phyloP scores from a whole-genome alignment of 1,140 invertebrate genomes.

The Bombyx mori region ASM3026992v2 NC_085116.1:3884001-3884500 shows the following conservation, averaged over 20 bases:
- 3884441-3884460: too few species aligned
- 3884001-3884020: conserved; percentile 63
- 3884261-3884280: conserved; percentile 62
- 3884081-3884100: too few species aligned
- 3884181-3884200: conserved; percentile 62
- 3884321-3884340: too few species aligned
- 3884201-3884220: conserved; percentile 42
- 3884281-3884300: conserved; percentile 60
- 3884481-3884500: too few species aligned
- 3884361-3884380: too few species aligned
- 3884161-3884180: conserved; percentile 35
- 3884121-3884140: conserved; percentile 64
- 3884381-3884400: too few species aligned
- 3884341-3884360: too few species aligned
- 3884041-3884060: conserved; percentile 13
- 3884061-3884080: conserved; percentile 16
- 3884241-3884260: conserved; percentile 46
- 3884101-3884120: conserved; percentile 14
- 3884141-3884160: conserved; percentile 33
- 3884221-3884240: conserved; percentile 32
- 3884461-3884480: too few species aligned
- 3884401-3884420: too few species aligned
- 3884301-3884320: too few species aligned
- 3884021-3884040: conserved; percentile 25
- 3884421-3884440: too few species aligned